Percentiles rank a stretch among this genome's conserved stretches.
Conservation (phyloP, 2,797 vertebrate species). For the Hemitrygon akajei region DNA sequence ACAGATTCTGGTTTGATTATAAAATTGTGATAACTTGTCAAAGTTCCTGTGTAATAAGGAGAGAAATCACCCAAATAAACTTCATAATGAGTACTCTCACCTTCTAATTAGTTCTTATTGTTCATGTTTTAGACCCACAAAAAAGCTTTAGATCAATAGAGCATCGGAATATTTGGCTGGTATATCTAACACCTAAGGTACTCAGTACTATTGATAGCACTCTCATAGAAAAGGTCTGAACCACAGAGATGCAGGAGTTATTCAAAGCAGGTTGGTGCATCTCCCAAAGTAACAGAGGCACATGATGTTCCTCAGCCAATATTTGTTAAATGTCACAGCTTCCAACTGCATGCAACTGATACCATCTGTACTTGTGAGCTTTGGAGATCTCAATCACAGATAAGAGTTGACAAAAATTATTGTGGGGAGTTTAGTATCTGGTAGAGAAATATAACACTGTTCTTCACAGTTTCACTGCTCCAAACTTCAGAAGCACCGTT, state of each 20-base stretch:
- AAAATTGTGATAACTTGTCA: neutral
- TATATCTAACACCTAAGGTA: neutral
- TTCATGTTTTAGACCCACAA: neutral
- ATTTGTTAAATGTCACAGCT: slow-evolving; percentile 31
- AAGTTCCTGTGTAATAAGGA: neutral
- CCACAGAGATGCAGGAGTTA: neutral
- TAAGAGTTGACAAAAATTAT: neutral
- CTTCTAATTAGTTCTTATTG: neutral
- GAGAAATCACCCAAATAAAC: neutral
- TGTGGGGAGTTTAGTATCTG: slow-evolving; percentile 3
- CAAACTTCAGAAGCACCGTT: neutral
- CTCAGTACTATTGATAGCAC: neutral
- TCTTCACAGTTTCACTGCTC: neutral
- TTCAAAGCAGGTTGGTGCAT: neutral
- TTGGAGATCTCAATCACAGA: neutral
- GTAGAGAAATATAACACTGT: neutral
- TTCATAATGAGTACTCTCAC: neutral
- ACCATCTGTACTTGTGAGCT: neutral
- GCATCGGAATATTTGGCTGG: neutral
- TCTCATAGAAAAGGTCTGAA: neutral
- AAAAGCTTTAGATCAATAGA: neutral
- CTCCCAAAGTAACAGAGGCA: neutral
- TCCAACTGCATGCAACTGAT: neutral
- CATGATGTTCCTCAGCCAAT: neutral
- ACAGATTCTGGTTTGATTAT: neutral